phyloP scores from a whole-genome alignment of 2,113 vertebrate species.

The Amblyornis subalaris region DNA sequence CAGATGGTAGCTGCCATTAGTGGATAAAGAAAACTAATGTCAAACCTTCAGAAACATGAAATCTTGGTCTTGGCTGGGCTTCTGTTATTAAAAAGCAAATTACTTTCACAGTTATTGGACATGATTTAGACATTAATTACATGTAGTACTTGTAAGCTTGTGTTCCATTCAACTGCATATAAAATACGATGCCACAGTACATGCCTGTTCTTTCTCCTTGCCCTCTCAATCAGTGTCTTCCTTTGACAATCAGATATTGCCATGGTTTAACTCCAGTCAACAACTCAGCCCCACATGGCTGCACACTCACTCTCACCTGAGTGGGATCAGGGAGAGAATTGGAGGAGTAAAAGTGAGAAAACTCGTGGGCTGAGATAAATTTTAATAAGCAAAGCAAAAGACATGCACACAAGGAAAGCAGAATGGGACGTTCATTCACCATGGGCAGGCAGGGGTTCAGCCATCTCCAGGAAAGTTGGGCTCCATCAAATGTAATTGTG shows the following conservation, averaged over 20 bases:
- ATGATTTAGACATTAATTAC: background rate
- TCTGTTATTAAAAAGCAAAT: background rate
- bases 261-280: background rate
- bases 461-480: background rate
- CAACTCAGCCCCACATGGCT: background rate
- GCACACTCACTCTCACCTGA: background rate
- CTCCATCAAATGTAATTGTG: background rate
- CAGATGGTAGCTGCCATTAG: background rate
- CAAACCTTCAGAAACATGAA: background rate
- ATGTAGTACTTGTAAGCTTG: background rate
- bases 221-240: background rate
- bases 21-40: background rate
- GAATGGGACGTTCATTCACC: background rate
- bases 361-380: accelerated
- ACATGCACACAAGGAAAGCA: background rate
- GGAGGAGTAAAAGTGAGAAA: background rate
- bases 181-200: background rate
- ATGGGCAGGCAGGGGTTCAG: background rate
- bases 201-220: background rate
- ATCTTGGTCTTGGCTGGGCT: background rate
- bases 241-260: background rate
- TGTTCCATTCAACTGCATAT: background rate
- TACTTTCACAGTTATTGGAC: background rate
- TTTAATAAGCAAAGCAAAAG: background rate
- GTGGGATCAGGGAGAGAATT: background rate